Evolutionary conservation across 2,797 vertebrate species (phyloP).

Genomic region (Anisognathus igniventris): DNA sequence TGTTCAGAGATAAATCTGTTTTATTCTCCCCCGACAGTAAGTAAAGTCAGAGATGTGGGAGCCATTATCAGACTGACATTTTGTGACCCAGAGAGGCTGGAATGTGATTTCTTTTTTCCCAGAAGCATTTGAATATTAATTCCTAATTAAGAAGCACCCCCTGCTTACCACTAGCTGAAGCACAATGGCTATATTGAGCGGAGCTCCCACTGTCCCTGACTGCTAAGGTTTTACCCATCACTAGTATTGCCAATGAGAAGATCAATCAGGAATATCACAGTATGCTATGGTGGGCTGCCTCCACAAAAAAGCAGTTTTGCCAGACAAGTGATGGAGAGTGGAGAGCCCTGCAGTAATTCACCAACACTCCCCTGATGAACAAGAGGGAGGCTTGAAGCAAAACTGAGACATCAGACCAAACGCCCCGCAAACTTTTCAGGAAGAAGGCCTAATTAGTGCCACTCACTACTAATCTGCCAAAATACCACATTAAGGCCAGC

Average conservation of each 20-base stretch:
- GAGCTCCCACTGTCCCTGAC: neutral
- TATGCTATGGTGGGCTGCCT: fast-evolving
- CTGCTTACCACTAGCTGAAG: neutral
- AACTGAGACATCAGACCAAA: neutral
- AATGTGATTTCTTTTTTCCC: neutral
- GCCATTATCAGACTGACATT: slow-evolving; percentile 36
- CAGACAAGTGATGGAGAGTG: neutral
- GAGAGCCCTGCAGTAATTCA: neutral
- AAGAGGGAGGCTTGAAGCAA: neutral
- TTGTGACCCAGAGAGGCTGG: neutral
- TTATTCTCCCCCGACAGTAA: slow-evolving; percentile 20
- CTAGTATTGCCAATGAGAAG: neutral
- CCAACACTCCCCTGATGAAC: neutral
- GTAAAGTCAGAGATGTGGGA: slow-evolving; percentile 33
- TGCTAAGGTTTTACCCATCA: neutral
- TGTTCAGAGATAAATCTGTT: slow-evolving; percentile 66
- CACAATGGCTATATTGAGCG: neutral
- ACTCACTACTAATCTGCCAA: slow-evolving; percentile 15
- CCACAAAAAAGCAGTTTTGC: neutral
- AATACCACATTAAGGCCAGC: slow-evolving; percentile 37
- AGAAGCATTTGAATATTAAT: slow-evolving; percentile 49
- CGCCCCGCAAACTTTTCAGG: neutral
- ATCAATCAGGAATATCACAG: neutral
- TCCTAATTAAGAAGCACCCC: slow-evolving; percentile 37
- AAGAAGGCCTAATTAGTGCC: slow-evolving; percentile 5